Conservation (phyloP, 2,797 vertebrate genomes). For the Syndactyla subalaris region DNA sequence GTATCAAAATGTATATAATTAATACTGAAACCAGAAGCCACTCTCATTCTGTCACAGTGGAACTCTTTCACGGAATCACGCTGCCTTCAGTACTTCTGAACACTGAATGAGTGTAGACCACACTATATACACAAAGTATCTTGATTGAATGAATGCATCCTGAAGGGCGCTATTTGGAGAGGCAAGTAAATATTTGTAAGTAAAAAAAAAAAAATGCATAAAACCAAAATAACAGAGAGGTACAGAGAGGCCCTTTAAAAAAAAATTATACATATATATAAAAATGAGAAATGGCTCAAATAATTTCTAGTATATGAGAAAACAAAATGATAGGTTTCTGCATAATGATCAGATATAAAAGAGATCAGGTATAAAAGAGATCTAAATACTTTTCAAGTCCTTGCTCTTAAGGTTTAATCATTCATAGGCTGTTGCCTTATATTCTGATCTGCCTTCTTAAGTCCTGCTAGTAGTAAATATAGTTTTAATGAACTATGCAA, state of each 20-base stretch:
- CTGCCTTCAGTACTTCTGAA: neutral
- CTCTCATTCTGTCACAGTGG: neutral
- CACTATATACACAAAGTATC: neutral
- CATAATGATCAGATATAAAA: neutral
- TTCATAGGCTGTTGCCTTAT: neutral
- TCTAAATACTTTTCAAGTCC: neutral
- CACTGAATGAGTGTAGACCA: neutral
- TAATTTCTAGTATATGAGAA: neutral
- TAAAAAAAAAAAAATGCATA: neutral
- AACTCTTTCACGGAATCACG: neutral
- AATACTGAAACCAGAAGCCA: neutral
- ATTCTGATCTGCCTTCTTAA: conserved; percentile 32
- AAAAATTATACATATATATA: neutral
- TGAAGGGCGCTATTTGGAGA: neutral
- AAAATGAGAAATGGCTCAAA: neutral
- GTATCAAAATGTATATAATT: neutral
- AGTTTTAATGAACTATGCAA: neutral
- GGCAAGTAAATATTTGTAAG: neutral
- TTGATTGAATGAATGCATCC: neutral
- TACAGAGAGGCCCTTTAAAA: neutral
- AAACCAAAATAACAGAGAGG: neutral
- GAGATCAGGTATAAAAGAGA: neutral
- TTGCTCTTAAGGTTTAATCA: neutral
- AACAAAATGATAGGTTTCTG: neutral
- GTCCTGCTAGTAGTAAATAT: neutral